Base-by-base conservation (phyloP, 2,113 vertebrate species). In the Penelope pileata region DNA sequence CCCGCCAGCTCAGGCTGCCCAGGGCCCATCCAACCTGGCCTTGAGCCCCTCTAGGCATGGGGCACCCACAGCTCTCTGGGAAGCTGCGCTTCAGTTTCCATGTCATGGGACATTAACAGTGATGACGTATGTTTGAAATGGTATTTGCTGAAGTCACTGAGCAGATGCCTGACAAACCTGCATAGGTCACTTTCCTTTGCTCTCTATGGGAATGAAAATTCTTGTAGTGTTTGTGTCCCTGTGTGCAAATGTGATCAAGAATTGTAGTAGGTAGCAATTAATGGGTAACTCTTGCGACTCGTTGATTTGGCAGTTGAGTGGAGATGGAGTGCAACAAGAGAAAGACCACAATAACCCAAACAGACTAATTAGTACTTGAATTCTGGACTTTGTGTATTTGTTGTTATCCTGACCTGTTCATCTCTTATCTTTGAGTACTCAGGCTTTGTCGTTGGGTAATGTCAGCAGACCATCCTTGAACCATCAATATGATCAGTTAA, bases 121-220 rank as follows among this genome's bases (percentile, higher is more conserved):
- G 84, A 64, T 87, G 58, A 66, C 89, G 17, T 58, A 34, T 75
- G 80, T 90, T 93, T 95, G 76, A 73, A 85, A 64, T 88, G 92
- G 74, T 78, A 75, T 93, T 73, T 58, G 70, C 16, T 85, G 82
- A 88, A 36, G 54, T 76, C 53, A 85, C n/a, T 1, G 2, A 86
- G 38, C 86, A 69, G 91, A 76, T 86, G 74, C 30, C 29, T 80
- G 43, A 63, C 43, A 53, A 85, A 29, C 24, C 36, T 67, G 16
- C 47, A 3, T 15, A 26, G 48, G n/a, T 94, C 63, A 36, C 48
- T 92, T 86, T 58, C 19, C n/a, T 54, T 45, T 88, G n/a, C 56
- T 66, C 21, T 51, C 12, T 15, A 32, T 86, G 62, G 15, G 40
- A 79, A 16, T 64, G 58, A 72, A 67, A 70, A 30, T 66, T 94